phyloP scores from a whole-genome alignment of 2,797 vertebrate species.

The Varecia variegata region DNA sequence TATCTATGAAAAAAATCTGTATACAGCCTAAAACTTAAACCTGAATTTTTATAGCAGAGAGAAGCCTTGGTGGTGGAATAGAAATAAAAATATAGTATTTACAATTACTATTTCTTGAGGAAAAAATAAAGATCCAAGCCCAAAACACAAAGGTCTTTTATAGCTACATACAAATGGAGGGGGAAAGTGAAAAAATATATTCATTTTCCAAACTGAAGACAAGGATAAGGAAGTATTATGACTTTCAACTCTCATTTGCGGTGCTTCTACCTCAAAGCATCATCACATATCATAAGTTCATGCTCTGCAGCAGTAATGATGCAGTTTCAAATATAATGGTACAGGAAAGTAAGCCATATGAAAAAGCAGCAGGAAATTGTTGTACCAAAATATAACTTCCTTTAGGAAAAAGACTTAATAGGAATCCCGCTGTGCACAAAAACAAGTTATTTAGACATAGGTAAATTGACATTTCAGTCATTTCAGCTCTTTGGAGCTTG shows the following conservation, averaged over 20 bases:
- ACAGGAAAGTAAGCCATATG: constrained; percentile 7
- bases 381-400: constrained; percentile 11
- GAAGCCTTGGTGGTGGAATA: constrained; percentile 23
- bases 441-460: constrained; percentile 44
- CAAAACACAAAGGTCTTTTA: not conserved
- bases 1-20: not conserved
- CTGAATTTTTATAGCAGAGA: constrained; percentile 12
- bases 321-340: not conserved
- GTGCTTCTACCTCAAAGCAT: constrained; percentile 26
- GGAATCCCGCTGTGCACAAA: constrained; percentile 46
- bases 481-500: constrained; percentile 47
- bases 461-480: constrained; percentile 52
- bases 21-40: constrained; percentile 24
- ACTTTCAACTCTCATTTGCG: constrained; percentile 45
- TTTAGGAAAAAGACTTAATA: constrained; percentile 57
- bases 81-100: constrained; percentile 47
- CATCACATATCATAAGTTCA: constrained; percentile 33
- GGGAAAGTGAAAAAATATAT: constrained; percentile 3
- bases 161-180: not conserved
- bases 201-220: constrained; percentile 13
- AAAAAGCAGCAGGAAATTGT: constrained; percentile 61
- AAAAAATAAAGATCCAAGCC: not conserved
- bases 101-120: not conserved
- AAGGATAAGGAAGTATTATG: constrained; percentile 32
- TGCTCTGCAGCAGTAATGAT: constrained; percentile 48